These are phyloP conservation scores for Odontothrips loti DNA, from an alignment of 2,888 invertebrate genomes.

Conservation along the genomic window DNA sequence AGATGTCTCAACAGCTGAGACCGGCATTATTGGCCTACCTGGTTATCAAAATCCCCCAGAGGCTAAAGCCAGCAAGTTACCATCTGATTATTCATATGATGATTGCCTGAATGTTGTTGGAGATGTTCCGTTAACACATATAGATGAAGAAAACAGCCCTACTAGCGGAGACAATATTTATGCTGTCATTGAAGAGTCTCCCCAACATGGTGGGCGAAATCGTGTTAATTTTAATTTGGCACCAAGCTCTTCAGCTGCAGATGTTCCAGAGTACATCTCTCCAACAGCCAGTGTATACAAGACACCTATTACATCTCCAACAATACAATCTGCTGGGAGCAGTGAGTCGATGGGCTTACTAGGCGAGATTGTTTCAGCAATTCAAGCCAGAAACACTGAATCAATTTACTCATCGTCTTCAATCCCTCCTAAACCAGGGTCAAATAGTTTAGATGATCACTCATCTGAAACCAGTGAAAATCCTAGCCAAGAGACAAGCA, in stretches of 20 bases:
- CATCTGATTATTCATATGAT: conserved; percentile 59
- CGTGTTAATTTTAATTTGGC: conserved; percentile 7
- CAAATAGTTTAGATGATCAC: conserved; percentile 37
- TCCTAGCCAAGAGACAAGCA: background rate
- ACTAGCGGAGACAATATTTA: conserved; percentile 70
- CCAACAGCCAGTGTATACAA: conserved; percentile 1
- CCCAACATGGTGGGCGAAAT: conserved; percentile 41
- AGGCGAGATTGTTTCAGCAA: conserved; percentile 83
- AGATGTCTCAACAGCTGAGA: conserved; percentile 35
- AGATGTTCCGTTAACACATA: conserved; percentile 55
- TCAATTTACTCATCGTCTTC: conserved; percentile 78
- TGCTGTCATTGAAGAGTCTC: conserved; percentile 78
- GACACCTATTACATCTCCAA: conserved; percentile 2
- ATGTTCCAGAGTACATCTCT: background rate
- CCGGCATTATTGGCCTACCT: conserved; percentile 45
- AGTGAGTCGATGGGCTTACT: conserved; percentile 71
- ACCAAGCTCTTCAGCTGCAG: background rate
- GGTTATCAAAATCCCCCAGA: conserved; percentile 57
- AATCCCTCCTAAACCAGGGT: conserved; percentile 44
- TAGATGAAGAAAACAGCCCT: conserved; percentile 56
- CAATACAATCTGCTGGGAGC: conserved; percentile 32
- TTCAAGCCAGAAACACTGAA: conserved; percentile 78
- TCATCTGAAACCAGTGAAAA: conserved; percentile 38
- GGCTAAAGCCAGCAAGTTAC: conserved; percentile 39
- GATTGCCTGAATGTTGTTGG: conserved; percentile 66